Base-by-base conservation (phyloP, 2,797 vertebrate species). In the Coregonus ussuriensis region DNA sequence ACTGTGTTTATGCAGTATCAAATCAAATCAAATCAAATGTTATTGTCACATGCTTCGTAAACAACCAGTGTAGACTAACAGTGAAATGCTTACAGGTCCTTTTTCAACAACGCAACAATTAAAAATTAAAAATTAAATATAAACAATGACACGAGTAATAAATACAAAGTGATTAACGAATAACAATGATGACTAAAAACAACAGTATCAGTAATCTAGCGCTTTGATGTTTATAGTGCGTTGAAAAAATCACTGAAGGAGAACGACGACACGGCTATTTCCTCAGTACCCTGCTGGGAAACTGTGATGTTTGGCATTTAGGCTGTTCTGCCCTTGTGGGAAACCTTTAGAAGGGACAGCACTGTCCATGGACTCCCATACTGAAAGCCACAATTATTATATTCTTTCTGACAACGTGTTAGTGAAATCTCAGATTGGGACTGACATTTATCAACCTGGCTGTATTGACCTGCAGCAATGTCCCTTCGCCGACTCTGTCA, bases 321-420 rank as follows among this genome's bases (percentile, higher is more conserved):
- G 56, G 53, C 16, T 35, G 11, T 54, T 47, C 41, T 72, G 74
- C 63, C 69, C 74, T 62, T 73, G 14, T 59, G 11, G 33, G 21
- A 80, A 76, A 67, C 74, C 71, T 73, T 80, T 76, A 51, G 59
- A 70, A 79, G 52, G 25, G 16, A 67, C 18, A 33, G 66, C 6
- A 14, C 59, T 25, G 59, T 63, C 59, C 59, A n/a, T n/a, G 25
- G 31, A 52, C 63, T 21, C 16, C 47, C 67, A 71, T 33, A 68
- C 25, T 47, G 71, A 73, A 73, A 66, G 65, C 53, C 66, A 68
- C 31, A 16, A 7, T 68, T 35, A 18, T 68, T 68, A 4, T 13
- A 72, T 52, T 70, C 63, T 62, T 62, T 71, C 68, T 78, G 80
- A 81, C 80, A 77, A 77, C 25, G 68, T 81, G 72, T 75, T 77